phyloP scores from a whole-genome alignment of 2,797 vertebrate species.

The Hippoglossus hippoglossus region DNA sequence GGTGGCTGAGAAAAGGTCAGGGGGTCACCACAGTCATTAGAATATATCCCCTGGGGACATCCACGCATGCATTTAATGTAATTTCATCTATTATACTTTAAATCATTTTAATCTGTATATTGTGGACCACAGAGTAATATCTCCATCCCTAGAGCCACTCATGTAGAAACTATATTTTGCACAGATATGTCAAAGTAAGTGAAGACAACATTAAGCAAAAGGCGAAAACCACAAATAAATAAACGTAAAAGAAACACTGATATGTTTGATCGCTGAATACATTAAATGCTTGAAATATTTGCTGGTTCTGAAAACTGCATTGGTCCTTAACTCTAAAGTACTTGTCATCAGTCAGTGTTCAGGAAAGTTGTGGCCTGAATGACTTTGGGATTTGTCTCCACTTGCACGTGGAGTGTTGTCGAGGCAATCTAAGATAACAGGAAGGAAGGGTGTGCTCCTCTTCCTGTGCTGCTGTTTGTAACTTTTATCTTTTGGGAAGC shows the following conservation, averaged over 20 bases:
- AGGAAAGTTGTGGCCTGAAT: conserved; percentile 38
- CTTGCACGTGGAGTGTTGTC: conserved; percentile 8
- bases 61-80: too few relatives aligned
- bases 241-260: neutral
- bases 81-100: too few relatives aligned
- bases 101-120: too few relatives aligned
- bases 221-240: too few relatives aligned
- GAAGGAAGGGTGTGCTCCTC: conserved; percentile 76
- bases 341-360: conserved; percentile 30
- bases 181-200: too few relatives aligned
- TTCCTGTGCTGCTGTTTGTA: conserved; percentile 74
- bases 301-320: neutral
- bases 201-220: neutral
- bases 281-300: neutral
- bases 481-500: conserved; percentile 81
- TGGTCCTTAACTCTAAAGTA: neutral
- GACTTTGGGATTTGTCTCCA: conserved; percentile 36
- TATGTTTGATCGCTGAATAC: neutral
- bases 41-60: too few relatives aligned
- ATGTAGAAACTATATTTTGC: too few relatives aligned
- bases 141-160: too few relatives aligned
- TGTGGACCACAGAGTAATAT: too few relatives aligned
- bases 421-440: conserved; percentile 72
- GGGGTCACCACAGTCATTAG: too few relatives aligned
- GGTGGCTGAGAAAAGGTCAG: too few relatives aligned